Conservation (phyloP, 2,797 vertebrate species). For the Hozukius guyotensis region DNA sequence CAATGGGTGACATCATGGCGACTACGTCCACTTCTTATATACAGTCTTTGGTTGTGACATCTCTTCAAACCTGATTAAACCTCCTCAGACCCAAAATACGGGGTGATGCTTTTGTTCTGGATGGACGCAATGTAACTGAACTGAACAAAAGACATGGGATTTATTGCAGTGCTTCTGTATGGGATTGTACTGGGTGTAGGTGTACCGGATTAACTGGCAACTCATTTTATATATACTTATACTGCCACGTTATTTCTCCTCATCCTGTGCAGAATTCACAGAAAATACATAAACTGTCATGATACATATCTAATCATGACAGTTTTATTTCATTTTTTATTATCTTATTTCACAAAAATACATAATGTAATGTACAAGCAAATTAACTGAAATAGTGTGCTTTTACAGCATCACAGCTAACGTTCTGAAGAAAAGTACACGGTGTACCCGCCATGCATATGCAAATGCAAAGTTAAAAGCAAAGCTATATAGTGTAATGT, state of each 20-base stretch:
- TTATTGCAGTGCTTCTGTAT: not conserved
- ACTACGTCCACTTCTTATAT: too few species aligned
- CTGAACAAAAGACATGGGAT: not conserved
- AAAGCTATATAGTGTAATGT: not conserved
- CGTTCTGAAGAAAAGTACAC: accelerated
- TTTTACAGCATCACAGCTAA: too few species aligned
- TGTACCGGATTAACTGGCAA: not conserved
- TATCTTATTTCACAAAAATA: not conserved
- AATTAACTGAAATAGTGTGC: not conserved
- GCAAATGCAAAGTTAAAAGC: not conserved
- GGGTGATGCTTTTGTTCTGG: not conserved
- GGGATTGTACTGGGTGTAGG: not conserved
- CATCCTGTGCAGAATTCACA: not conserved
- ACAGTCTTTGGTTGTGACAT: not conserved
- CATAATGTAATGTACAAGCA: not conserved
- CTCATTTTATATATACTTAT: not conserved
- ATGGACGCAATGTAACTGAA: not conserved
- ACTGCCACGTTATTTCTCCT: not conserved
- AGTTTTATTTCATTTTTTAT: not conserved
- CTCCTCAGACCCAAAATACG: not conserved
- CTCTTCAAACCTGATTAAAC: not conserved
- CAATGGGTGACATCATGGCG: too few species aligned
- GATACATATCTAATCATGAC: not conserved
- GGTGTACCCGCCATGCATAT: accelerated
- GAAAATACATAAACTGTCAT: not conserved